phyloP scores from a whole-genome alignment of 2,113 vertebrate genomes.

The Tenrec ecaudatus region DNA sequence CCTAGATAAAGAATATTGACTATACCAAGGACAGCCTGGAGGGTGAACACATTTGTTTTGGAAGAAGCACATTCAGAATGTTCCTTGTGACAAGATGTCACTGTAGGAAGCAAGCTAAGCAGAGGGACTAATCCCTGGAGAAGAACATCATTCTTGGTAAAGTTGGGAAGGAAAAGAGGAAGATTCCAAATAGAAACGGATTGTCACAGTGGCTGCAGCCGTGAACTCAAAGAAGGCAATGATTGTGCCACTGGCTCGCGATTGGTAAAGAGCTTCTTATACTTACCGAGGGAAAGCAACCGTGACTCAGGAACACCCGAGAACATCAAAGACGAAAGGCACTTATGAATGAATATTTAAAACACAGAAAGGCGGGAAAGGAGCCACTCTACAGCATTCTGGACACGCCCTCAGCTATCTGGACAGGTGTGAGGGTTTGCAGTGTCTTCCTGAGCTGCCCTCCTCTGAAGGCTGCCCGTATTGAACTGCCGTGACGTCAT shows the following conservation, averaged over 20 bases:
- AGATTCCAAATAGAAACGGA: too few species aligned
- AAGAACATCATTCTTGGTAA: neutral
- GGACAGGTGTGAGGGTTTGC: neutral
- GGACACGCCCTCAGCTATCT: neutral
- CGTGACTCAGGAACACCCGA: neutral
- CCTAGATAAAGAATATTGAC: neutral
- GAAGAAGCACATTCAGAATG: neutral
- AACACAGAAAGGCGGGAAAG: neutral
- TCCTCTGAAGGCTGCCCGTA: neutral
- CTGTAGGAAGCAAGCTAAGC: neutral
- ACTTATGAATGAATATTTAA: neutral
- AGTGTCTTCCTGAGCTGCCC: neutral
- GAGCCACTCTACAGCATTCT: neutral
- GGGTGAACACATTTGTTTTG: neutral
- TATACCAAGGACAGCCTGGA: neutral
- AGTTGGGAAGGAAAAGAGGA: neutral
- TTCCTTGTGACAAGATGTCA: neutral
- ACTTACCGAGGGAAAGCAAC: neutral
- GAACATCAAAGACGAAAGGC: neutral
- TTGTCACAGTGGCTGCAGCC: neutral
- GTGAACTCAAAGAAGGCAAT: neutral
- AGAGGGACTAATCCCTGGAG: neutral
- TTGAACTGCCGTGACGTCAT: neutral
- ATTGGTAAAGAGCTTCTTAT: too few species aligned
- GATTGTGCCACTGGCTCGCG: neutral